Evolutionary conservation across 1,140 invertebrate genomes (phyloP), one percentile per base, ranked within the genome.

Genomic region (Tachypleus tridentatus): DNA sequence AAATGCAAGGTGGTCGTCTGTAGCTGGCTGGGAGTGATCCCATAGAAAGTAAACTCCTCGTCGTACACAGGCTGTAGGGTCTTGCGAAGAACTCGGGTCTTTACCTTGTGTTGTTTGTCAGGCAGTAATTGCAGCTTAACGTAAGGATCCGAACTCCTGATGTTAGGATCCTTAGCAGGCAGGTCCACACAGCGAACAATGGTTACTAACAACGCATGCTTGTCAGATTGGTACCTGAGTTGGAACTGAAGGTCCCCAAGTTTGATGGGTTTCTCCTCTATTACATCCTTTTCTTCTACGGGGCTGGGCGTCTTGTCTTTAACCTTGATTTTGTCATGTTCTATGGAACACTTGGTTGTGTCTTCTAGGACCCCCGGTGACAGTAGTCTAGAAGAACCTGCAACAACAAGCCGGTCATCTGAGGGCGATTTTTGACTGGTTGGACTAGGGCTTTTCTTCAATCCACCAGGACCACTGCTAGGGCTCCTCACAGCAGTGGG

Each of bases 11-110:
- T 92, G 73, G 89, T 89, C 73, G 83, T 86, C 77, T 88, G 78
- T 4, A 97, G 78, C 75, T 94, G 91, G 70, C 86, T 85, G 64
- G 85, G 83, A 52, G 84, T 87, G 67, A 97, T 86, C 49, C 93
- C 92, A 73, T 94, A 96, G 81, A 97, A 96, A 1, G 92, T 96
- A 74, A 97, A 97, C 73, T 96, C 91, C 76, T 97, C 93, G 73
- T 97, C 92, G 76, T 95, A 97, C 5, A 93, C 85, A 0, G 93
- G 93, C 78, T 93, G 91, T 9, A 86, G 81, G 8, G 93, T 95
- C 72, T 94, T 94, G 57, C 93, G 82, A 9, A 97, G 82, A 4
- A 97, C 93, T 48, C 93, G 83, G 54, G 93, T 97, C 78, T 97
- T 97, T 7, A 62, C 90, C 75, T 93, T 91, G 72, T 96, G 91